A percentile compares a stretch with the other conserved stretches of the same genome.
Conservation (phyloP, 1,140 invertebrate genomes). For the Eumaeus atala region DNA sequence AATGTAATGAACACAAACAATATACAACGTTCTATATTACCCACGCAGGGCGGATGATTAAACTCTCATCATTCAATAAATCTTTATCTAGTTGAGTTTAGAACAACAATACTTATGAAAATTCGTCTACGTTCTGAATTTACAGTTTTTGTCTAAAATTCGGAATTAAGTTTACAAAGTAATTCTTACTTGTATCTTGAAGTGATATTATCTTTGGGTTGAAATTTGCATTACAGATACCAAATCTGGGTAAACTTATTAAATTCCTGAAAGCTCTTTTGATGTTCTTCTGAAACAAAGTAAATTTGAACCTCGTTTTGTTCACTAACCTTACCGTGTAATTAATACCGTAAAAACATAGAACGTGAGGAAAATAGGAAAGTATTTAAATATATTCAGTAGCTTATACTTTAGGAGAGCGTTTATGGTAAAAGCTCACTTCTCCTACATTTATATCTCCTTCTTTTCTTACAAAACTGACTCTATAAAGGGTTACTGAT, state of each 20-base stretch:
- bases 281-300: slow-evolving; percentile 18
- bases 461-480: too few relatives aligned
- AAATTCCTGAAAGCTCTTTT: slow-evolving; percentile 16
- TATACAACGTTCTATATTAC: slow-evolving; percentile 5
- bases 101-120: slow-evolving; percentile 28
- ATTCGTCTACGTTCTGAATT: slow-evolving; percentile 27
- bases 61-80: slow-evolving; percentile 27
- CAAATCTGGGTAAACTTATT: slow-evolving; percentile 18
- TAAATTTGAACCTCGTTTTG: slow-evolving; percentile 12
- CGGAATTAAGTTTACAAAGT: slow-evolving; percentile 29
- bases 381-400: too few relatives aligned
- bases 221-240: slow-evolving; percentile 25
- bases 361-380: slow-evolving; percentile 5
- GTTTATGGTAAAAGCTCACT: too few relatives aligned
- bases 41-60: slow-evolving; percentile 13
- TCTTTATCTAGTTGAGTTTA: slow-evolving; percentile 27
- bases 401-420: too few relatives aligned
- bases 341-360: slow-evolving; percentile 13
- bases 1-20: neutral
- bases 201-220: slow-evolving; percentile 25
- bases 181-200: slow-evolving; percentile 31
- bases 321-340: slow-evolving; percentile 15
- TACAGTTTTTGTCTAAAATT: slow-evolving; percentile 32
- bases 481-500: too few relatives aligned
- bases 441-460: too few relatives aligned